A percentile compares a stretch with the other conserved stretches of the same genome.
phyloP scores from a whole-genome alignment of 2,888 invertebrate genomes.

The Piscicola geometra region DNA sequence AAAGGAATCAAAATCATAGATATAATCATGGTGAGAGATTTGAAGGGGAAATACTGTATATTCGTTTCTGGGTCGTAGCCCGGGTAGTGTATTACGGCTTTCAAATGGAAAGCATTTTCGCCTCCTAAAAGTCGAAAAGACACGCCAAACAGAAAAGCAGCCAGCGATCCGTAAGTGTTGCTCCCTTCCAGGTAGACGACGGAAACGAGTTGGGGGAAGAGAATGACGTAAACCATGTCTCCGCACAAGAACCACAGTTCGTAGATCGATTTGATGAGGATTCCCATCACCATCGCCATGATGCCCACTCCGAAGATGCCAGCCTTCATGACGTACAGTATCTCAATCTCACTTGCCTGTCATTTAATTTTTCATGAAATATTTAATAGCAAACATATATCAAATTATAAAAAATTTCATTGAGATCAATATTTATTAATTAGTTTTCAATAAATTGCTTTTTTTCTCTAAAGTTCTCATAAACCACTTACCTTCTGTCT shows the following conservation, averaged over 20 bases:
- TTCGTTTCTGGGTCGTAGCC: slow-evolving; percentile 47
- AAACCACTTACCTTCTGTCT: slow-evolving; percentile 69
- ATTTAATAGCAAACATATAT: slow-evolving; percentile 95
- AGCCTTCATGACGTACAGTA: slow-evolving; percentile 78
- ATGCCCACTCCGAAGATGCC: slow-evolving; percentile 86
- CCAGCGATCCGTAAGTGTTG: slow-evolving; percentile 92
- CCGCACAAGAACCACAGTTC: slow-evolving; percentile 98
- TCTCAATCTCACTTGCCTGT: slow-evolving; percentile 92
- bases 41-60: slow-evolving; percentile 84
- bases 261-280: slow-evolving; percentile 94
- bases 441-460: too few relatives aligned
- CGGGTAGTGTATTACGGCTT: slow-evolving; percentile 52
- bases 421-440: too few relatives aligned
- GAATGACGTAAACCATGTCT: slow-evolving; percentile 94
- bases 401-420: too few relatives aligned
- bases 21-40: slow-evolving; percentile 86
- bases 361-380: slow-evolving; percentile 76
- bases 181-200: slow-evolving; percentile 91
- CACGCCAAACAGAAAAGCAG: slow-evolving; percentile 54
- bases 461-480: not conserved
- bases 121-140: slow-evolving; percentile 51
- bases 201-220: slow-evolving; percentile 95
- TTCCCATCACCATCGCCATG: slow-evolving; percentile 84
- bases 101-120: slow-evolving; percentile 49
- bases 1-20: slow-evolving; percentile 48